Evolutionary conservation across 2,113 vertebrate species (phyloP).

Genomic region (Melanotaenia duboulayi): DNA sequence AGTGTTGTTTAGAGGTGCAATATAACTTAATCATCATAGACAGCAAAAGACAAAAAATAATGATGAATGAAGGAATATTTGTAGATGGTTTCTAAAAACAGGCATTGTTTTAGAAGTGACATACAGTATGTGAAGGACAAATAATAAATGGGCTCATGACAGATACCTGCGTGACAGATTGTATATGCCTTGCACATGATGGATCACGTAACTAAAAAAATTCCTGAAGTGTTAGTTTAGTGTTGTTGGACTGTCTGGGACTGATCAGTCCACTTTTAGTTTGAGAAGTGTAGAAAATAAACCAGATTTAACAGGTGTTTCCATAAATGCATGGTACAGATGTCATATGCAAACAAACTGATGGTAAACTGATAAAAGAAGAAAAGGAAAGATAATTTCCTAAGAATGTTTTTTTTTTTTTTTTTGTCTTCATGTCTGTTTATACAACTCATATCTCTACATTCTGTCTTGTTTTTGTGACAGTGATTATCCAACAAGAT

Average conservation of each 20-base stretch:
- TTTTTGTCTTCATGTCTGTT: not conserved
- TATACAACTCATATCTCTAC: conserved; percentile 26
- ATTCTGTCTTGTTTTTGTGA: conserved; percentile 7
- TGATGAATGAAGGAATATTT: not conserved
- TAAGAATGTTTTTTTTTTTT: conserved; percentile 5
- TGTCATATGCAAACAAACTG: not conserved
- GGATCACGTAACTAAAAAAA: conserved; percentile 20
- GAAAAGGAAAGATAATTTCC: not conserved
- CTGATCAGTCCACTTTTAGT: not conserved
- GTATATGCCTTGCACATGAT: conserved; percentile 30
- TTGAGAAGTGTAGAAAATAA: fast-evolving
- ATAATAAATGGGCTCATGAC: not conserved
- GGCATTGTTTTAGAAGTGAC: not conserved
- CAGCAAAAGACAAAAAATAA: not conserved
- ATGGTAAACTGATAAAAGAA: not conserved
- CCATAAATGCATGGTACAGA: not conserved
- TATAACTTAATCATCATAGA: conserved; percentile 7
- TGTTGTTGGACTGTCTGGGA: conserved; percentile 1
- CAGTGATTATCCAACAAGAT: conserved; percentile 41
- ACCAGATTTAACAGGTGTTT: not conserved
- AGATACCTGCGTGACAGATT: conserved; percentile 16
- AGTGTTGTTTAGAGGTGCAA: not conserved
- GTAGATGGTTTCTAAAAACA: not conserved
- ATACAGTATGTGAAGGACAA: not conserved
- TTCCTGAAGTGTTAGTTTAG: too few species aligned